These are phyloP conservation scores for Ypsolopha scabrella DNA, from an alignment of 2,888 invertebrate genomes.

Conservation along the genomic window DNA sequence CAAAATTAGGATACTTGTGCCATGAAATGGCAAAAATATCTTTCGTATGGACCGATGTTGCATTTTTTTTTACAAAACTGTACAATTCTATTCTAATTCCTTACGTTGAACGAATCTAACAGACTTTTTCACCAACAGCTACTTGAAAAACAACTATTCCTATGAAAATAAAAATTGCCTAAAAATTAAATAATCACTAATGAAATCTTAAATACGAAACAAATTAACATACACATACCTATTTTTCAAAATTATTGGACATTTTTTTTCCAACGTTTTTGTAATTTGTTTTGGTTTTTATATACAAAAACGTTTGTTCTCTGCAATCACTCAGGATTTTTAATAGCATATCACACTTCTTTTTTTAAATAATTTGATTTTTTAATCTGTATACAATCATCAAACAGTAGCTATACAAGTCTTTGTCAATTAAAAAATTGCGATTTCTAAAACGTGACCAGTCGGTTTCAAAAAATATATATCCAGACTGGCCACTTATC, in stretches of 20 bases:
- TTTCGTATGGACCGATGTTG: not conserved
- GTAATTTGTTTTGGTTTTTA: not conserved
- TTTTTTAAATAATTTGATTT: conserved; percentile 2
- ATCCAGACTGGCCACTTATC: not conserved
- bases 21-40: not conserved
- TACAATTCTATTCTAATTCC: not conserved
- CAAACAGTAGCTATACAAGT: not conserved
- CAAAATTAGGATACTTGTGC: not conserved
- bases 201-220: not conserved
- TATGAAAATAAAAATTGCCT: not conserved
- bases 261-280: not conserved
- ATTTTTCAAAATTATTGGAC: not conserved
- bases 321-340: conserved; percentile 3
- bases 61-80: not conserved
- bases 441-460: not conserved
- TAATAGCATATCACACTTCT: conserved; percentile 1
- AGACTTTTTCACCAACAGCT: not conserved
- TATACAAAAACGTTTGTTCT: conserved; percentile 7
- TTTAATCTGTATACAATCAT: not conserved
- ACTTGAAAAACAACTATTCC: not conserved
- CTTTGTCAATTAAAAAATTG: not conserved
- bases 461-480: conserved; percentile 2
- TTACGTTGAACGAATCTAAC: not conserved
- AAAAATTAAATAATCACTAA: not conserved
- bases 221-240: not conserved